A percentile compares a stretch with the other conserved stretches of the same genome.
phyloP scores from a whole-genome alignment of 2,888 invertebrate genomes.

The Lepidocyrtinus sp. region DNA sequence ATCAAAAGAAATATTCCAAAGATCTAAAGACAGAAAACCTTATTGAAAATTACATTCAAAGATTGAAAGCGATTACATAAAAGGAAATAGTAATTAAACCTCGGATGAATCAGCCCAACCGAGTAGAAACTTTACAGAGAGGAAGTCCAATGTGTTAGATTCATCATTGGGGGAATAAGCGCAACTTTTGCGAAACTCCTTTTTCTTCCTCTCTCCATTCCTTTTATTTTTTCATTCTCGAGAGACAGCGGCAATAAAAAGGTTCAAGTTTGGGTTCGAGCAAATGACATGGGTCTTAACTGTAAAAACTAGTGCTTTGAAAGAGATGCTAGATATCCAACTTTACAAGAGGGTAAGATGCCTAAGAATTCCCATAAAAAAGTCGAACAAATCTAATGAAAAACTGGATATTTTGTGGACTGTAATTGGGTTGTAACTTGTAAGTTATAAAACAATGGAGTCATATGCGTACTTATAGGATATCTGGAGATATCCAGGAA shows the following conservation, averaged over 20 bases:
- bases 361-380: conserved; percentile 52
- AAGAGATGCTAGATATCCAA: no score
- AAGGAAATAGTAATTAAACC: conserved; percentile 48
- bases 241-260: not conserved
- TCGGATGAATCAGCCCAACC: conserved; percentile 44
- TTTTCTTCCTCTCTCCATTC: not conserved
- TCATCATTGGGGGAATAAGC: conserved; percentile 15
- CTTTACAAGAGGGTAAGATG: no score
- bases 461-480: no score
- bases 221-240: not conserved
- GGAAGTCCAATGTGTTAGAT: no score
- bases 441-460: no score
- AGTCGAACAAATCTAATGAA: conserved; percentile 48
- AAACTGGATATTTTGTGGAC: conserved; percentile 28
- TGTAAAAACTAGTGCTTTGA: no score
- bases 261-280: conserved; percentile 28
- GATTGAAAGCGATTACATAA: no score
- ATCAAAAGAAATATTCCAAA: no score
- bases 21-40: no score
- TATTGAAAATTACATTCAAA: no score
- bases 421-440: no score
- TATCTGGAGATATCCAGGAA: no score
- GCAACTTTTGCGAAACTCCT: not conserved
- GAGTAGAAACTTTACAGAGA: conserved; percentile 35
- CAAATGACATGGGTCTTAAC: conserved; percentile 39